phyloP scores from a whole-genome alignment of 2,888 invertebrate species.

The Liposcelis brunnea region DNA sequence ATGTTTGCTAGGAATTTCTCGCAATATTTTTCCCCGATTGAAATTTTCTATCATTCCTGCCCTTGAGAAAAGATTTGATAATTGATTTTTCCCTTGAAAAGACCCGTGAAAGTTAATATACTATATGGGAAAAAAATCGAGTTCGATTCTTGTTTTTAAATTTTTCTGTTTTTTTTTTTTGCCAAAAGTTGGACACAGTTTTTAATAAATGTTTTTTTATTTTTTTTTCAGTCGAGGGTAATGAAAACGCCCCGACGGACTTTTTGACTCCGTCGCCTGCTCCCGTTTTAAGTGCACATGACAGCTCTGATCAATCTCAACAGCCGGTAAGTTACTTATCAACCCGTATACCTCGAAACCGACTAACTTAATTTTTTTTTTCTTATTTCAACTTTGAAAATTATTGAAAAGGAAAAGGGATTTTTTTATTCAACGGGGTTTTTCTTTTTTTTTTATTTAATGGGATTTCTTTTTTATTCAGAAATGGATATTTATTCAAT shows the following conservation, averaged over 20 bases:
- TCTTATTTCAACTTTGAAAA: too few species aligned
- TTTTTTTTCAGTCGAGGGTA: slow-evolving; percentile 26
- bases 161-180: slow-evolving; percentile 2
- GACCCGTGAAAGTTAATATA: too few species aligned
- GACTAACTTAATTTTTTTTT: slow-evolving; percentile 6
- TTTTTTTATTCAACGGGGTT: background rate
- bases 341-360: slow-evolving; percentile 8
- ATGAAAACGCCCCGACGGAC: slow-evolving; percentile 35
- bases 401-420: background rate
- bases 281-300: slow-evolving; percentile 12
- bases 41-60: too few species aligned
- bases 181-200: too few species aligned
- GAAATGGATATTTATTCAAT: too few species aligned
- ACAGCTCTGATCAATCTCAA: slow-evolving; percentile 11
- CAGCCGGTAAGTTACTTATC: slow-evolving; percentile 9
- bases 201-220: background rate
- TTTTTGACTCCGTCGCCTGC: slow-evolving; percentile 31
- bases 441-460: too few species aligned
- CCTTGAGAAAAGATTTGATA: too few species aligned
- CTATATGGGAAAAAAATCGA: background rate
- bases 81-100: too few species aligned
- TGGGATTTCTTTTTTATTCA: too few species aligned
- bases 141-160: background rate
- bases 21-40: too few species aligned
- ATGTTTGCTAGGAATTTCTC: too few species aligned